Evolutionary conservation across 2,888 invertebrate species (phyloP).

Genomic region (Apomyelois bistriatella): DNA sequence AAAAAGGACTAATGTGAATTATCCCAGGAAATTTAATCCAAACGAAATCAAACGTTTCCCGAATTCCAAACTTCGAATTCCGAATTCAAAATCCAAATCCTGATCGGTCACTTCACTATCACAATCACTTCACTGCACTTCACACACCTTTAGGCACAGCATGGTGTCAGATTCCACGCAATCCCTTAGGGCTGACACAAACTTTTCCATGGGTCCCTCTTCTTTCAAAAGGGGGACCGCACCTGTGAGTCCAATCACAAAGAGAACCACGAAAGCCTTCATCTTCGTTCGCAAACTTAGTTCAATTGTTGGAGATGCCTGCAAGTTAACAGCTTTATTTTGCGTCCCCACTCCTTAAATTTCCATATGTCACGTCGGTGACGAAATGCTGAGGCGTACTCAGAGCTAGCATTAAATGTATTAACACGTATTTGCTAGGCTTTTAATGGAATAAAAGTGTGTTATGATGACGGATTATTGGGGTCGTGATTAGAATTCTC

Average conservation of each 20-base stretch:
- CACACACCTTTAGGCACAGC: constrained; percentile 87
- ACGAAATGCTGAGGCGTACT: constrained; percentile 44
- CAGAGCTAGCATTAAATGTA: constrained; percentile 36
- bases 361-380: constrained; percentile 66
- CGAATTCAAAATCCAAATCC: constrained; percentile 25
- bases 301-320: constrained; percentile 65
- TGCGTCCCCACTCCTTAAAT: constrained; percentile 52
- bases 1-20: too few relatives aligned
- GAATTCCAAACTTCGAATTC: background rate
- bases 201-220: constrained; percentile 57
- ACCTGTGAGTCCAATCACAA: constrained; percentile 49
- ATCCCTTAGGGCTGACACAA: constrained; percentile 78
- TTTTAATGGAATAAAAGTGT: constrained; percentile 41
- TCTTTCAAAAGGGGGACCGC: constrained; percentile 65
- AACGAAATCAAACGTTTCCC: background rate
- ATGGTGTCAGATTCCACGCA: constrained; percentile 85
- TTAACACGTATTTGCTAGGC: constrained; percentile 52
- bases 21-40: background rate
- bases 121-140: constrained; percentile 56
- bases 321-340: constrained; percentile 69
- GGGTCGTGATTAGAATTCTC: constrained; percentile 27
- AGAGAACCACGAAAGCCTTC: constrained; percentile 60
- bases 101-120: constrained; percentile 33
- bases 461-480: constrained; percentile 34
- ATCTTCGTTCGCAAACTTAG: constrained; percentile 49